Conservation (phyloP, 2,113 vertebrate genomes). For the Carettochelys insculpta region DNA sequence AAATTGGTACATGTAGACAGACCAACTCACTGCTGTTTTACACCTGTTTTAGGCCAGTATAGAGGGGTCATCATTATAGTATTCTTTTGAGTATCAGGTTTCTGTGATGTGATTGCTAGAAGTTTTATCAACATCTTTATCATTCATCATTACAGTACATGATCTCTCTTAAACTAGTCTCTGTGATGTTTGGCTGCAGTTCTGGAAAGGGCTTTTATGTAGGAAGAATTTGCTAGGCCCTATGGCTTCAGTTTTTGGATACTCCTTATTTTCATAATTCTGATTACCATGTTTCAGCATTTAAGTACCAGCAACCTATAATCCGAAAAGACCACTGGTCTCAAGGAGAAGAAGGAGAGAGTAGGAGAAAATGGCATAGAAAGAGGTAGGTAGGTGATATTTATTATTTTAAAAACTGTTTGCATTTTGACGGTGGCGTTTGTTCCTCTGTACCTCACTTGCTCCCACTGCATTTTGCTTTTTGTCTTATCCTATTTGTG, state of each 20-base stretch:
- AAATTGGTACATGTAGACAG: not conserved
- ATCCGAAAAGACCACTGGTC: not conserved
- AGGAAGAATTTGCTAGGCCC: not conserved
- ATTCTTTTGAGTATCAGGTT: not conserved
- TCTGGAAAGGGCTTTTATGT: not conserved
- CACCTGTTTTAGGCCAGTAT: not conserved
- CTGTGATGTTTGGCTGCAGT: rapidly evolving
- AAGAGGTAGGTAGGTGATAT: not conserved
- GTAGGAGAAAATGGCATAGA: not conserved
- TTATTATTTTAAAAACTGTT: not conserved
- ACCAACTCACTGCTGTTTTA: not conserved
- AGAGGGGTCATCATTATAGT: not conserved
- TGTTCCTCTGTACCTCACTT: not conserved
- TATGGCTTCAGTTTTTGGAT: not conserved
- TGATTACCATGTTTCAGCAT: not conserved
- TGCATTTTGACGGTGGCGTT: not conserved
- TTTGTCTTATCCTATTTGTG: not conserved
- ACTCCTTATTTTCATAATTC: not conserved
- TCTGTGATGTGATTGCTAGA: not conserved
- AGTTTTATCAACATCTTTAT: not conserved
- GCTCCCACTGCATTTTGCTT: not conserved
- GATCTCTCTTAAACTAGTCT: not conserved
- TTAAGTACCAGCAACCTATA: not conserved
- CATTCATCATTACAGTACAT: not conserved
- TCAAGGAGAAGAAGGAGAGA: not conserved